Evolutionary conservation across 2,113 vertebrate species (phyloP), one percentile per base, ranked within the genome.

Genomic region (Peromyscus maniculatus): DNA sequence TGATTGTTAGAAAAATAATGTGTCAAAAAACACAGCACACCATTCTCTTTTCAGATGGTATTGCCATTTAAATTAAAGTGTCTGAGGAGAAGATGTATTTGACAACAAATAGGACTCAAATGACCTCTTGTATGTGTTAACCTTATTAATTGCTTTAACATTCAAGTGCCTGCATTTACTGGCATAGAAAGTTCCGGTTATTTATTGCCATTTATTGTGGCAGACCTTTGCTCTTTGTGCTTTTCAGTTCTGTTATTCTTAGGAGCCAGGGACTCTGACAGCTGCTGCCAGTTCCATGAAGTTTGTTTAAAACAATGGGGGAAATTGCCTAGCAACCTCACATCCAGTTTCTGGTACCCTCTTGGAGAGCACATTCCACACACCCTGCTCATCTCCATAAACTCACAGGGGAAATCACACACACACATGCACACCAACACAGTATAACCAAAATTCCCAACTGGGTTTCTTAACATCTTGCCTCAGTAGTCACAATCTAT

Each of bases 271-370:
- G 98, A 95, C 97, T 98, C 91, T 98, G 98, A 97, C 98, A 98
- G 98, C 98, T 98, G 98, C 97, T 98, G 98, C 98, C 97, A 98
- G 98, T 92, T 97, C 89, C 95, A 0, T 94, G 97, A 62, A 92
- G 97, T 98, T 98, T 99, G 98, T 99, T 99, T 98, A 97, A 98
- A 99, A 99, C 98, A 99, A 98, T 98, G 94, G 98, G 57, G 82
- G 75, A 91, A 78, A 98, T 98, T 98, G 98, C 99, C 96, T 98
- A 98, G 98, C 98, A 99, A 99, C 98, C 97, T 97, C 98, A 98
- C 98, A 98, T 98, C 97, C 97, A 98, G 92, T 91, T 94, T 96
- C 98, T 96, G 98, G 98, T 98, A 98, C 98, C 97, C 97, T 98
- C 96, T 95, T 98, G 92, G 96, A 98, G 98, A 98, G 98, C 84